phyloP scores from a whole-genome alignment of 2,888 invertebrate species.

The Tethea ocularis region DNA sequence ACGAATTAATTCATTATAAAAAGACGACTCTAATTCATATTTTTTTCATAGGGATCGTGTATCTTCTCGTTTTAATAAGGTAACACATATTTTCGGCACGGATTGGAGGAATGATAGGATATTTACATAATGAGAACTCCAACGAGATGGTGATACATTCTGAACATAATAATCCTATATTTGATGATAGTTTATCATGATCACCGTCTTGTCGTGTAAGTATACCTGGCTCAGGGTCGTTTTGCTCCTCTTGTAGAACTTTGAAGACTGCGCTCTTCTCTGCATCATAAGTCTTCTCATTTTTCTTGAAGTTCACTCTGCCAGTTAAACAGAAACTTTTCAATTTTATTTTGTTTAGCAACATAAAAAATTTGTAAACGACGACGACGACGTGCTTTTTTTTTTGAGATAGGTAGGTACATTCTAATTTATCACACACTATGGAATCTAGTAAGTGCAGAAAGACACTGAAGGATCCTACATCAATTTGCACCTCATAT shows the following conservation, averaged over 20 bases:
- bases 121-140: neutral
- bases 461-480: neutral
- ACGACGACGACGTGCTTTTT: neutral
- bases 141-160: neutral
- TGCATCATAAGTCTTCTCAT: conserved; percentile 94
- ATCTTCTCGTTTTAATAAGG: neutral
- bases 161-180: neutral
- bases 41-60: neutral
- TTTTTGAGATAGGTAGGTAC: neutral
- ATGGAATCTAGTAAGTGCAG: neutral
- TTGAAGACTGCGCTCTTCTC: conserved; percentile 95
- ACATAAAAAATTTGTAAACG: neutral
- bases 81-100: conserved; percentile 2
- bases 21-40: neutral
- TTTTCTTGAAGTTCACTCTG: conserved; percentile 98
- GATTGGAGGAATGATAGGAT: neutral
- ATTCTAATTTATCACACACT: neutral
- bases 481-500: neutral
- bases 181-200: neutral
- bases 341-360: neutral
- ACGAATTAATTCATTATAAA: conserved; percentile 30
- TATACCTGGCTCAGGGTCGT: conserved; percentile 91
- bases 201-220: conserved; percentile 10
- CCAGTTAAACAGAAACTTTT: conserved; percentile 21
- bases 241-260: conserved; percentile 94